Evolutionary conservation across 2,888 invertebrate genomes (phyloP), one percentile per base, ranked within the genome.

Genomic region (Polymixis lichenea): DNA sequence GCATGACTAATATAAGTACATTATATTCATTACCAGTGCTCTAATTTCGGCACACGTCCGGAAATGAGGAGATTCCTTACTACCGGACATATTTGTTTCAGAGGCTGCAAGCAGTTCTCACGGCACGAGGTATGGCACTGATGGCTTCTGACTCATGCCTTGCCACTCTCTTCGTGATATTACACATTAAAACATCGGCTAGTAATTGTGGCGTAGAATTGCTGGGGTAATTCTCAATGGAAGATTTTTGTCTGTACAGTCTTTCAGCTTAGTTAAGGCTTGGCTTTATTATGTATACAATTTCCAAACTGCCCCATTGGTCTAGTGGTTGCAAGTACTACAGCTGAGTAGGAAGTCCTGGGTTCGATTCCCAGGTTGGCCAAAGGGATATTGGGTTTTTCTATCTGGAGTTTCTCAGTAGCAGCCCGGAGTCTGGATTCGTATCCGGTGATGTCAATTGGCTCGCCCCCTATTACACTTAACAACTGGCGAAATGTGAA

Each of bases 11-110:
- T 75, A 13, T 19, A 69, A 53, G 60, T 55, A 77, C 66, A 74
- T 75, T 72, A 66, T 70, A 62, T 77, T 70, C 25, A 80, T 73
- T 64, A 61, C 22, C 28, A 13, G 28, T 65, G 78, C 72, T 85
- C 88, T 83, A 83, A 88, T 82, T 86, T 86, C 38, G 61, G 70
- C 75, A 66, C 55, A 69, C 64, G 82, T 79, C 88, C 87, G 87
- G 87, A 87, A 81, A 61, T 64, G 65, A 32, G 75, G 84, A 80
- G 81, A 88, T 88, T 83, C 87, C 80, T 53, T 60, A 68, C 51
- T 65, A 77, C 88, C 87, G 82, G 87, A 85, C 69, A 75, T 80
- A 78, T 73, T 55, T 74, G 81, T 69, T 60, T 80, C 61, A 69
- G 72, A 78, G 78, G 82, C 69, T 82, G 78, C 17, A 25, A 55